phyloP scores from a whole-genome alignment of 37 sponge, comb jelly and placozoan genomes.

The Eunapius fragilis region DNA sequence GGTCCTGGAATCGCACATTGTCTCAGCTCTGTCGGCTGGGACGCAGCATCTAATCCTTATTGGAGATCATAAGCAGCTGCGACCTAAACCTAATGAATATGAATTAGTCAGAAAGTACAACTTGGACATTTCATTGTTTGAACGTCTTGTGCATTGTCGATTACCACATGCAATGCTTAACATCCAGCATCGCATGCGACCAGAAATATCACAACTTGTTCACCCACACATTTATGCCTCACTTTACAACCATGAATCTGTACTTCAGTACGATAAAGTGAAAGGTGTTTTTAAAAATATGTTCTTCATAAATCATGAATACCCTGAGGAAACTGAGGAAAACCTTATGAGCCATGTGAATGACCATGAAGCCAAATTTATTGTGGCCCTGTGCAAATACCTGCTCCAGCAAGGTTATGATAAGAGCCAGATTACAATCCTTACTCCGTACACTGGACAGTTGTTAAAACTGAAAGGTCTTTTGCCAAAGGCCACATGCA shows the following conservation, averaged over 20 bases:
- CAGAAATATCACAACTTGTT: constrained; percentile 71
- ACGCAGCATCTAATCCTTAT: constrained; percentile 93
- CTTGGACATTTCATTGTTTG: constrained; percentile 89
- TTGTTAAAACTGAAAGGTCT: constrained; percentile 44
- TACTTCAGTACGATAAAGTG: constrained; percentile 47
- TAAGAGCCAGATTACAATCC: constrained; percentile 78
- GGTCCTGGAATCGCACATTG: constrained; percentile 91
- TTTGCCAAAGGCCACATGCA: constrained; percentile 41
- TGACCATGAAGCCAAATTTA: constrained; percentile 70
- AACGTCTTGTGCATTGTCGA: constrained; percentile 65
- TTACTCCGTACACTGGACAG: constrained; percentile 88
- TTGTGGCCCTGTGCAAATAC: constrained; percentile 66
- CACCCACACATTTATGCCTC: constrained; percentile 70
- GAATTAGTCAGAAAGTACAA: constrained; percentile 78
- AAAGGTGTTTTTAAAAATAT: constrained; percentile 66
- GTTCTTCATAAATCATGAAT: constrained; percentile 60
- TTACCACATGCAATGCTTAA: constrained; percentile 78
- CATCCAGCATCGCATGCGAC: constrained; percentile 93
- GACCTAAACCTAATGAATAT: constrained; percentile 86
- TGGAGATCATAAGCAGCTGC: constrained; percentile 96
- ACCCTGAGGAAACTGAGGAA: constrained; percentile 36
- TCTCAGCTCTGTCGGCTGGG: constrained; percentile 74
- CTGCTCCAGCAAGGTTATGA: constrained; percentile 74
- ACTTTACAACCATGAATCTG: constrained; percentile 65
- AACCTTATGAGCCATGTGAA: constrained; percentile 74